These are phyloP conservation scores for Drosophila sucinea DNA, from an alignment of 1,140 invertebrate genomes.

Conservation along the genomic window DNA sequence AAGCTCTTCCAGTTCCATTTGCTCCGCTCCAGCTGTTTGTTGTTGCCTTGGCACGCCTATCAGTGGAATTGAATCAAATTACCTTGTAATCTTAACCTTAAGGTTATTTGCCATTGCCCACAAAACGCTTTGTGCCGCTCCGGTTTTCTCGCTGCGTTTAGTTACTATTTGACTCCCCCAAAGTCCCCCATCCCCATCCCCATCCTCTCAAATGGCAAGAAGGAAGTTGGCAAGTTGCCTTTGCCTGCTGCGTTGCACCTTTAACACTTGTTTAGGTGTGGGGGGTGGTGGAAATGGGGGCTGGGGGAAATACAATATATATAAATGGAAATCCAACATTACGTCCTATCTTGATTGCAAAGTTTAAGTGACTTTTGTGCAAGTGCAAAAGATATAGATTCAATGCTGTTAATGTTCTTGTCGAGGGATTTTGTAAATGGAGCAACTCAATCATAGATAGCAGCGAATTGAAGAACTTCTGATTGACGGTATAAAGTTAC, in stretches of 20 bases:
- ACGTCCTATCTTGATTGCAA: constrained; percentile 80
- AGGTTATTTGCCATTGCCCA: constrained; percentile 81
- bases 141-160: constrained; percentile 61
- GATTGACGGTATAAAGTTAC: background rate
- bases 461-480: constrained; percentile 1
- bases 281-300: background rate
- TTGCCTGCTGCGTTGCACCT: constrained; percentile 55
- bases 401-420: constrained; percentile 23
- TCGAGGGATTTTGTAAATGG: constrained; percentile 54
- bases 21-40: constrained; percentile 37
- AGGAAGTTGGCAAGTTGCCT: constrained; percentile 45
- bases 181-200: background rate
- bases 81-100: constrained; percentile 83
- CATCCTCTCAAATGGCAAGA: constrained; percentile 3
- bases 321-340: constrained; percentile 83
- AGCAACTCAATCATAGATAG: constrained; percentile 63
- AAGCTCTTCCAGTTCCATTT: constrained; percentile 44
- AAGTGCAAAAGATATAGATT: constrained; percentile 61
- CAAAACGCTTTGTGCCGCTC: constrained; percentile 70
- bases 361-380: constrained; percentile 82
- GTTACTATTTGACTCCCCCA: constrained; percentile 69
- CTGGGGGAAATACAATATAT: constrained; percentile 7
- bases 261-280: constrained; percentile 60
- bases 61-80: constrained; percentile 83
- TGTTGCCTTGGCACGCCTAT: constrained; percentile 79